Evolutionary conservation across 2,113 vertebrate genomes (phyloP).

Genomic region (Dasypus novemcinctus): DNA sequence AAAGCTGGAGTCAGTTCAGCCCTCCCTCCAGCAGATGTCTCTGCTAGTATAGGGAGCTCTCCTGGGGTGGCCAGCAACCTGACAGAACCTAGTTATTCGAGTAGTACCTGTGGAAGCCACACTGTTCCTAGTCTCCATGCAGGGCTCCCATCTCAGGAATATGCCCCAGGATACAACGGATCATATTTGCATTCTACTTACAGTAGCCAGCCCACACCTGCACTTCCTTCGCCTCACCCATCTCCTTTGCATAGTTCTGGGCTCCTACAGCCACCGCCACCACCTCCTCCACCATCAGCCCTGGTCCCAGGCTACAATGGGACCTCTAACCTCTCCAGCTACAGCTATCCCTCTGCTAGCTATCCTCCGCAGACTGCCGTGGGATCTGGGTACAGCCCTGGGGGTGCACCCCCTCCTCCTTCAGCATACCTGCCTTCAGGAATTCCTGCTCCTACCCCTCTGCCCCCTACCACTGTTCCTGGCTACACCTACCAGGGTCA

Average conservation of each 20-base stretch:
- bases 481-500: slow-evolving; percentile 97
- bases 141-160: slow-evolving; percentile 98
- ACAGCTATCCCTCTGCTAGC: slow-evolving; percentile 94
- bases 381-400: slow-evolving; percentile 94
- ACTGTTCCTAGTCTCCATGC: slow-evolving; percentile 93
- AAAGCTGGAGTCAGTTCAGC: slow-evolving; percentile 95
- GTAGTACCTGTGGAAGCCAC: slow-evolving; percentile 97
- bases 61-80: slow-evolving; percentile 95
- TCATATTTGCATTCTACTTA: slow-evolving; percentile 97
- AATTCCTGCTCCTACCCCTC: slow-evolving; percentile 95
- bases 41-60: slow-evolving; percentile 94
- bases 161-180: slow-evolving; percentile 94
- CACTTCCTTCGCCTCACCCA: slow-evolving; percentile 95
- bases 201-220: slow-evolving; percentile 93
- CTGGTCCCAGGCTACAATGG: slow-evolving; percentile 97
- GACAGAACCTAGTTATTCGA: slow-evolving; percentile 95
- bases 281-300: slow-evolving; percentile 89
- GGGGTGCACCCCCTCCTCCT: slow-evolving; percentile 92
- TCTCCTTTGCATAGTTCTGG: slow-evolving; percentile 97
- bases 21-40: slow-evolving; percentile 94
- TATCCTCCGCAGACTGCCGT: slow-evolving; percentile 96
- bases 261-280: slow-evolving; percentile 93
- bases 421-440: slow-evolving; percentile 97
- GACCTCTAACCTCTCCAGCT: slow-evolving; percentile 94
- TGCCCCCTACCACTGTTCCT: slow-evolving; percentile 94